Percentiles rank a stretch among this genome's conserved stretches.
Evolutionary conservation across 2,113 vertebrate genomes (phyloP).

Genomic region (Notechis scutatus): DNA sequence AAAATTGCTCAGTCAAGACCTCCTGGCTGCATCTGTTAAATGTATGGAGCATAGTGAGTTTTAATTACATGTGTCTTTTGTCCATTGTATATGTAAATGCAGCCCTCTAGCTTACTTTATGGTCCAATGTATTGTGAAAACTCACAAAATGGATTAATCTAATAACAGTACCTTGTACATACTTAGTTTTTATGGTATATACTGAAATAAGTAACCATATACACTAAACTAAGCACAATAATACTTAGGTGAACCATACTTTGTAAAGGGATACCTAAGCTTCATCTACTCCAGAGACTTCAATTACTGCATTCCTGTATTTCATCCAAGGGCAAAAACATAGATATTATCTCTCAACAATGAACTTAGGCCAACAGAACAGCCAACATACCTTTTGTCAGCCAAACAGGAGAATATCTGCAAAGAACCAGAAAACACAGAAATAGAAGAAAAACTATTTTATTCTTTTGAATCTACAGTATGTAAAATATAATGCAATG

Average conservation of each 20-base stretch:
- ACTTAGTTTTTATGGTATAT: neutral
- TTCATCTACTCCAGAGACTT: neutral
- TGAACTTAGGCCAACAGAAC: neutral
- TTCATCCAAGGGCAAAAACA: neutral
- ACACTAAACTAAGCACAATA: neutral
- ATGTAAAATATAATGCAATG: neutral
- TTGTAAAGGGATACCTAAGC: neutral
- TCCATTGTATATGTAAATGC: neutral
- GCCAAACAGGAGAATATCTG: neutral
- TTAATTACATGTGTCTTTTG: neutral
- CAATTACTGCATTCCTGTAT: neutral
- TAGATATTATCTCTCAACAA: neutral
- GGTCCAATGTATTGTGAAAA: neutral
- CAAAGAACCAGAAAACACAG: neutral
- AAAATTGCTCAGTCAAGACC: neutral
- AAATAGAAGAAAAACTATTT: neutral
- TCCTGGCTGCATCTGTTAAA: neutral
- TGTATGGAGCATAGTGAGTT: neutral
- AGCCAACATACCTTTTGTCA: neutral
- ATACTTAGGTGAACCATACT: neutral
- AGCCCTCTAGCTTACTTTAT: neutral
- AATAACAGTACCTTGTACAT: neutral
- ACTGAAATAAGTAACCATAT: neutral
- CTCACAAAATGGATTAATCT: neutral
- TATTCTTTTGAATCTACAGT: neutral